These are phyloP conservation scores for Pyrgus malvae DNA, from an alignment of 2,888 invertebrate species.

Conservation along the genomic window DNA sequence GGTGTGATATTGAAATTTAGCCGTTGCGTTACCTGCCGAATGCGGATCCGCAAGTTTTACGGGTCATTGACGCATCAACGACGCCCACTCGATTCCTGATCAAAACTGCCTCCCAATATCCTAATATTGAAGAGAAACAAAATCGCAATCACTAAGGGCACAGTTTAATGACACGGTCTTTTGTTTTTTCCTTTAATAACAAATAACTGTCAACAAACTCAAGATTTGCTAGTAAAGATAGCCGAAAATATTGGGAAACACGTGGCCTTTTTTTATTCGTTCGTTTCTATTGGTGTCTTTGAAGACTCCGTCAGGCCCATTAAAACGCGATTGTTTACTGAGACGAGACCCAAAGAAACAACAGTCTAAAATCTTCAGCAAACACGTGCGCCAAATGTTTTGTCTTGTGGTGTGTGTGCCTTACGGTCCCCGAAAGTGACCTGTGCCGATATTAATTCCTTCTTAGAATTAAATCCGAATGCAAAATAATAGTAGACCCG, in stretches of 20 bases:
- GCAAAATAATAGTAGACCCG: slow-evolving; percentile 28
- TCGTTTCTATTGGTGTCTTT: slow-evolving; percentile 60
- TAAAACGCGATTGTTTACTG: neutral
- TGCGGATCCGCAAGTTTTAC: slow-evolving; percentile 78
- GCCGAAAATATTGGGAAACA: slow-evolving; percentile 40
- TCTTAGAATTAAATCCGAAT: slow-evolving; percentile 32
- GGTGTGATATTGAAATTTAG: slow-evolving; percentile 19
- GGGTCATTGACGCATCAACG: slow-evolving; percentile 79
- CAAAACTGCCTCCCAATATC: slow-evolving; percentile 46
- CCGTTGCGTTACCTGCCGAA: slow-evolving; percentile 51
- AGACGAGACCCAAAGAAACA: neutral
- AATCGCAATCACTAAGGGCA: neutral
- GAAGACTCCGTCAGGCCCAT: slow-evolving; percentile 13
- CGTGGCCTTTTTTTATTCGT: slow-evolving; percentile 64
- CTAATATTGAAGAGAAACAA: slow-evolving; percentile 27
- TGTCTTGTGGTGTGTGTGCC: too few relatives aligned
- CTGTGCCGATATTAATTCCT: slow-evolving; percentile 17
- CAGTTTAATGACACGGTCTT: neutral
- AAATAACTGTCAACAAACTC: too few relatives aligned
- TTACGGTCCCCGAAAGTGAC: slow-evolving; percentile 16
- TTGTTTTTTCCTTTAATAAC: too few relatives aligned
- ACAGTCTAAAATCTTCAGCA: neutral
- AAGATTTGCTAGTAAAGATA: neutral
- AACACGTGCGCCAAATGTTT: neutral
- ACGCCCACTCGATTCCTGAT: slow-evolving; percentile 69